Conservation (phyloP, 2,797 vertebrate species). For the Acanthis flammea region DNA sequence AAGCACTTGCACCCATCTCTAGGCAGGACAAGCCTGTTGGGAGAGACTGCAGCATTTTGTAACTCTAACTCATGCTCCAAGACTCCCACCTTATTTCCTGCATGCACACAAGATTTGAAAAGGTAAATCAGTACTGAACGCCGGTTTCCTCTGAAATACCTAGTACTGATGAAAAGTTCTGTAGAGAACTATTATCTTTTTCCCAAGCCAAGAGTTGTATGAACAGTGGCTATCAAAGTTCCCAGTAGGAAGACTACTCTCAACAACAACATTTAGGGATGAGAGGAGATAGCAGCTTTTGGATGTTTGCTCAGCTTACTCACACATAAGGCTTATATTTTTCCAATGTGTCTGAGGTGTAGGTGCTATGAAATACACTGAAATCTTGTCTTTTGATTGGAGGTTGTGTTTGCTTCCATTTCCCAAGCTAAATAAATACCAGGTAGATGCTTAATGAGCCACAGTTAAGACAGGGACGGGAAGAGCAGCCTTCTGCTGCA, state of each 20-base stretch:
- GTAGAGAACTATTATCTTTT: neutral
- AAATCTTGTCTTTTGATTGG: neutral
- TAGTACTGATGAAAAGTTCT: neutral
- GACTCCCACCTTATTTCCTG: neutral
- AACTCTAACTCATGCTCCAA: neutral
- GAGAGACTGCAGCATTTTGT: neutral
- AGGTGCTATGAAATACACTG: neutral
- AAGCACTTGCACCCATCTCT: neutral
- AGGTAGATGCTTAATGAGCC: neutral
- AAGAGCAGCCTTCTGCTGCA: neutral
- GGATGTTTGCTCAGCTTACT: neutral
- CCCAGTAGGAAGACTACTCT: neutral
- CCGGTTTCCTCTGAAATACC: neutral
- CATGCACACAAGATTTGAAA: neutral
- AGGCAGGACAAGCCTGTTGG: neutral
- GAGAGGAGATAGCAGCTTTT: neutral
- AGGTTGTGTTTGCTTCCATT: neutral
- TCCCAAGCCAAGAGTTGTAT: neutral
- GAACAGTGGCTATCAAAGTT: neutral
- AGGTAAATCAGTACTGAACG: neutral
- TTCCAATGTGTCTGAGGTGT: neutral
- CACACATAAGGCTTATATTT: neutral
- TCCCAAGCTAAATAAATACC: neutral
- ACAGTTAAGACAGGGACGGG: neutral
- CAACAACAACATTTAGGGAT: neutral